A percentile compares a stretch with the other conserved stretches of the same genome.
Conservation (phyloP, 2,888 invertebrate species). For the Hypomecis punctinalis region DNA sequence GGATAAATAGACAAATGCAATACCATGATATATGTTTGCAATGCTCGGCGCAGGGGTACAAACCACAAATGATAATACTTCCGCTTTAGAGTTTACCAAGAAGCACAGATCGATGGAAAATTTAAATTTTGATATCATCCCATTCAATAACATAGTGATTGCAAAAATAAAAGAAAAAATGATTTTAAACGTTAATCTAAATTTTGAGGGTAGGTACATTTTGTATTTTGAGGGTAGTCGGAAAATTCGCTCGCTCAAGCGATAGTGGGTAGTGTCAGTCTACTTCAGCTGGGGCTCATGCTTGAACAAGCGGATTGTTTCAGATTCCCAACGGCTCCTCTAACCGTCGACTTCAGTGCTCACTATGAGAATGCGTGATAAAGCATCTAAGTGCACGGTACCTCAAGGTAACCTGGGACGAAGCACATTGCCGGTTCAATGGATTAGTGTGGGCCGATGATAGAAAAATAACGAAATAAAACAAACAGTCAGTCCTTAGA, state of each 20-base stretch:
- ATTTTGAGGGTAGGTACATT: conserved; percentile 34
- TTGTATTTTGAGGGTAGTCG: conserved; percentile 34
- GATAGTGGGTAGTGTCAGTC: conserved; percentile 59
- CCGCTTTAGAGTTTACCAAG: conserved; percentile 85
- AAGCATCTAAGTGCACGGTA: conserved; percentile 82
- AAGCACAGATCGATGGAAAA: conserved; percentile 77
- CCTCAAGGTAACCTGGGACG: conserved; percentile 70
- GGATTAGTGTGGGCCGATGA: conserved; percentile 78
- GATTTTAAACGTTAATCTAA: conserved; percentile 36
- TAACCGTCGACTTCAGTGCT: conserved; percentile 67
- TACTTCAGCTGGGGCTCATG: conserved; percentile 73
- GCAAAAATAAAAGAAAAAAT: conserved; percentile 65
- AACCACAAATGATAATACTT: conserved; percentile 78
- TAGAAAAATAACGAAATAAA: conserved; percentile 67
- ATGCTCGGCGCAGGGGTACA: conserved; percentile 76
- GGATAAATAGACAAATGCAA: conserved; percentile 70
- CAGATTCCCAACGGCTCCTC: conserved; percentile 51
- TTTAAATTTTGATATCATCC: conserved; percentile 55
- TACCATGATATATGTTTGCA: conserved; percentile 69
- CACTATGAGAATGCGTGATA: conserved; percentile 80
- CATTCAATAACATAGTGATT: conserved; percentile 56
- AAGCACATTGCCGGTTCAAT: conserved; percentile 77
- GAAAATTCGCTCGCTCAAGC: conserved; percentile 57
- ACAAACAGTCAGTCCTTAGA: conserved; percentile 78
- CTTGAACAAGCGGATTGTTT: conserved; percentile 66